A percentile compares a stretch with the other conserved stretches of the same genome.
These are phyloP conservation scores for Moxostoma hubbsi DNA, from an alignment of 2,797 vertebrate species.

Conservation along the genomic window DNA sequence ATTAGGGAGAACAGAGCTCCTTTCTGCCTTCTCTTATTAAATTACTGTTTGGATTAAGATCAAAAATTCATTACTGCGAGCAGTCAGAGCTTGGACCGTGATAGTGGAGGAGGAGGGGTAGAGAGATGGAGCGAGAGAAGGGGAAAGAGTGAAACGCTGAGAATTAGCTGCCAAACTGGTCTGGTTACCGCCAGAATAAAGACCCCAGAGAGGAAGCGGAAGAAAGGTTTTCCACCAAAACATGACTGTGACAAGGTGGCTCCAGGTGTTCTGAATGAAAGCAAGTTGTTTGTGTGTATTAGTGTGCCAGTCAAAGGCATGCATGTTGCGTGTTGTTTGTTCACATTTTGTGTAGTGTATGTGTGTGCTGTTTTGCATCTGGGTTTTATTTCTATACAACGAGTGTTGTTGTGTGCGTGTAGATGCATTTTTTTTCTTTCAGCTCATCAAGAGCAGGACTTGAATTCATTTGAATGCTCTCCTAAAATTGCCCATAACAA, in stretches of 20 bases:
- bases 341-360: not conserved
- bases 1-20: conserved; percentile 71
- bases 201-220: conserved; percentile 50
- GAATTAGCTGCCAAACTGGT: conserved; percentile 57
- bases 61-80: conserved; percentile 75
- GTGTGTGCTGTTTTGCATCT: conserved; percentile 1
- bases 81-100: conserved; percentile 65
- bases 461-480: conserved; percentile 55
- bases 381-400: conserved; percentile 31
- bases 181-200: conserved; percentile 57
- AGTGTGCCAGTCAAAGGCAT: not conserved
- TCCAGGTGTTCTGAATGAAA: conserved; percentile 41
- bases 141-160: conserved; percentile 14
- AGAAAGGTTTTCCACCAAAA: conserved; percentile 57
- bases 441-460: conserved; percentile 47
- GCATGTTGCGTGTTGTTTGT: conserved; percentile 4
- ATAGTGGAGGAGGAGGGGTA: conserved; percentile 44
- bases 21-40: conserved; percentile 73
- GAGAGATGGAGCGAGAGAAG: conserved; percentile 7
- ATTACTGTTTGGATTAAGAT: conserved; percentile 82
- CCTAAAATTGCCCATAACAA: conserved; percentile 57
- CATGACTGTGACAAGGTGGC: conserved; percentile 28
- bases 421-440: conserved; percentile 20
- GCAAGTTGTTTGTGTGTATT: conserved; percentile 33
- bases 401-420: not conserved